Conservation (phyloP, 2,113 vertebrate genomes). For the Serinus canaria region DNA sequence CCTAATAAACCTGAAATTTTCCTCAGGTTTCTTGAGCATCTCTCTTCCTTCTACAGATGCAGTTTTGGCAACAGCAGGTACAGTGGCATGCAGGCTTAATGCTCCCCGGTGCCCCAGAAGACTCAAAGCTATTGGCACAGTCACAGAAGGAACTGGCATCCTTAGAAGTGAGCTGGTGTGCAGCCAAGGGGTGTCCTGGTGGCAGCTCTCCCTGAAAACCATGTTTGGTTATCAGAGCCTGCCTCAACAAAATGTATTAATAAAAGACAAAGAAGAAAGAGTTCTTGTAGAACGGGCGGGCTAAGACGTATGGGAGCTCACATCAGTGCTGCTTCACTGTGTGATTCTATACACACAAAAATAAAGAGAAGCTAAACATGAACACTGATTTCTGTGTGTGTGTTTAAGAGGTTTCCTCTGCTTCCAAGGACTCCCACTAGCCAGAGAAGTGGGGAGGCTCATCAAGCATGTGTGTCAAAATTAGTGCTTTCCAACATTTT, state of each 20-base stretch:
- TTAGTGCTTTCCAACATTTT: neutral
- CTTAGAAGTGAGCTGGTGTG: neutral
- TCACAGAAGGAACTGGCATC: neutral
- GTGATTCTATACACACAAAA: neutral
- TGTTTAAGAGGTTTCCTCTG: neutral
- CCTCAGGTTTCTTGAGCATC: neutral
- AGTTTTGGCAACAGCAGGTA: neutral
- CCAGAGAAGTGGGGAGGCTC: neutral
- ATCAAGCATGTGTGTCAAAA: neutral
- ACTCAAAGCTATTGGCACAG: neutral
- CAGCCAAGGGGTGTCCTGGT: neutral
- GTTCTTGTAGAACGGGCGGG: neutral
- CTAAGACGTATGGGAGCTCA: neutral
- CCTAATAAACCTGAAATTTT: neutral
- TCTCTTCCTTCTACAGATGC: neutral
- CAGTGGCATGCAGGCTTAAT: neutral
- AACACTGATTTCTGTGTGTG: neutral
- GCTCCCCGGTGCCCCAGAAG: neutral
- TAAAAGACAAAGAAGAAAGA: neutral
- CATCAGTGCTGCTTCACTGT: neutral
- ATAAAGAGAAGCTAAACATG: neutral
- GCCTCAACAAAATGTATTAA: neutral
- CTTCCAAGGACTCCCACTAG: neutral
- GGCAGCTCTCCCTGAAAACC: neutral
- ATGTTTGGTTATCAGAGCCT: rapidly evolving